Evolutionary conservation across 2,113 vertebrate genomes (phyloP).

Genomic region (Perccottus glenii): DNA sequence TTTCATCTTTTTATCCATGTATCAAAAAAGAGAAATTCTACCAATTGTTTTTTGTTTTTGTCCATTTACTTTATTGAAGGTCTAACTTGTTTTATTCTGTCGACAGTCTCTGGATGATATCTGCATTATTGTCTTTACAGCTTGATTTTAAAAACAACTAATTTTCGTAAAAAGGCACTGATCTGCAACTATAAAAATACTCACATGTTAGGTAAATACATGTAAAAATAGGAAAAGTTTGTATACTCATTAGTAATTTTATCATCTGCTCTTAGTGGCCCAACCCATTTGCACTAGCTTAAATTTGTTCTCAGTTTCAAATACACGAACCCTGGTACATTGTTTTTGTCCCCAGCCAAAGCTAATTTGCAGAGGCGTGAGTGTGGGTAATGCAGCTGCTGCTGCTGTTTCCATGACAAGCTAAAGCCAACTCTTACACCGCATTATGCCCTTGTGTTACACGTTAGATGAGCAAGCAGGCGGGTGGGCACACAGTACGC

Average conservation of each 20-base stretch:
- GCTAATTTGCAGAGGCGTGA: conserved; percentile 73
- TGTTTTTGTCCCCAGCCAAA: conserved; percentile 53
- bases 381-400: conserved; percentile 69
- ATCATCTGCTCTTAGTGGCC: background rate
- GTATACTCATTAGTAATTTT: background rate
- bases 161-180: no score
- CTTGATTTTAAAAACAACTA: no score
- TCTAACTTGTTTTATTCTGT: background rate
- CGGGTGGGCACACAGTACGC: conserved; percentile 43
- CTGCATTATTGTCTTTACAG: background rate
- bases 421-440: conserved; percentile 73
- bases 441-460: conserved; percentile 64
- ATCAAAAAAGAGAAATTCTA: background rate
- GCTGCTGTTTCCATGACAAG: conserved; percentile 66
- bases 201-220: no score
- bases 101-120: background rate
- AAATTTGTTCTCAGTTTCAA: conserved; percentile 8
- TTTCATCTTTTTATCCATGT: conserved; percentile 45
- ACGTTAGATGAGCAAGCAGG: conserved; percentile 38
- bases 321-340: conserved; percentile 21
- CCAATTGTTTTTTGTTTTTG: background rate
- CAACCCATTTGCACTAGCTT: conserved; percentile 11
- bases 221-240: no score
- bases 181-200: no score
- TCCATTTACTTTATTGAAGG: background rate